Base-by-base conservation (phyloP, 2,113 vertebrate species). In the Connochaetes taurinus region DNA sequence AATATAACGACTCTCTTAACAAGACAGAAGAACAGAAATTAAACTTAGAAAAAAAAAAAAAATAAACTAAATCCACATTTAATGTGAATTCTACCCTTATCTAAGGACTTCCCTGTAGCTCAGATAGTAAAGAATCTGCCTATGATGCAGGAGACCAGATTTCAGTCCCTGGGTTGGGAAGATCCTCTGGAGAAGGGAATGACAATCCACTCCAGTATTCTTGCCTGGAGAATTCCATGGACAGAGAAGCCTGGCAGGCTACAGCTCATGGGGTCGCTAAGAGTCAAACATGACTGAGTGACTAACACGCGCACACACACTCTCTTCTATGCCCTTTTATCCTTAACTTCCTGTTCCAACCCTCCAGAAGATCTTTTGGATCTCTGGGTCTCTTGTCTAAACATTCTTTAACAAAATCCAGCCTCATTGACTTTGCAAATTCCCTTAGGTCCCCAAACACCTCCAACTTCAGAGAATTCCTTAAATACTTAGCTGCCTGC, bases 261-360 rank as follows among this genome's bases (percentile, higher is more conserved):
- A 71, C 9, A 36, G n/a, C 36, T 36, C n/a, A 36, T 11, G 64
- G 17, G 17, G 17, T 71, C 2, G 1, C 64, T 36, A 21, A 67
- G n/a, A 11, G 33, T 71, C n/a, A 36, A 11, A 71, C 17, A 21
- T 10, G 64, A 71, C 64, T 36, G 17, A 71, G n/a, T 1, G n/a
- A 36, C 64, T 67, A 67, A 36, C n/a, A 36, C 0, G 27, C 1
- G 0, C 9, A 11, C n/a, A 21, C 17, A 71, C n/a, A 36, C 64
- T 10, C 16, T 67, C 25, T 80, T 47, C 76, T 80, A 31, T 47
- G 15, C 76, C 7, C 45, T 47, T 47, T 50, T 31, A 80, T 50
- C 45, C 27, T 19, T 17, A 80, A 80, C 15, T 80, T 47, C 15
- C 76, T 19, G 13, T 31, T 8, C 29, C 45, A 50, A 47, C 15